Evolutionary conservation across 2,797 vertebrate genomes (phyloP), one percentile per base, ranked within the genome.

Genomic region (Eulemur coronatus): DNA sequence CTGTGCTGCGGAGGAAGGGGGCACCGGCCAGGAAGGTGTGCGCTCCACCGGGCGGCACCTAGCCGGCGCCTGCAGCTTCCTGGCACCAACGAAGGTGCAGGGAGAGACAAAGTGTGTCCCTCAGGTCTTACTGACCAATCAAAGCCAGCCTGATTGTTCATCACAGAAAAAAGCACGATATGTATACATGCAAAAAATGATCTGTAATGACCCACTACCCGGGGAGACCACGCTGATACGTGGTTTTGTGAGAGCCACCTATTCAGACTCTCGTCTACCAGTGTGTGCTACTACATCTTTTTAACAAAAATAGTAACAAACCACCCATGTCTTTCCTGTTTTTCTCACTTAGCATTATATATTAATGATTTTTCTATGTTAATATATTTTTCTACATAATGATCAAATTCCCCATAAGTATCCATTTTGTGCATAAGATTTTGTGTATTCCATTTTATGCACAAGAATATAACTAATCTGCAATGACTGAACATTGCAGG

Each of bases 291-390:
- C 30, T 59, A 17, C 13, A 38, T 22, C 48, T 61, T 78, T 89
- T 90, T 63, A 63, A 78, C 6, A 90, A 76, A 95, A 95, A 70
- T 0, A 80, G 33, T 61, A 52, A 35, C 38, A 90, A 76, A 59
- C 3, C 48, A 73, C 38, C 67, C 67, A 63, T 4, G 15, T 41
- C 18, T 69, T 12, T 38, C 41, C 24, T 73, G 14, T 67, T 76
- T 89, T 75, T 85, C 70, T 82, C 26, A 52, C 24, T 90, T 52
- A 33, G 26, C 41, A 38, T 81, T n/a, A 72, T 0, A 22, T 0
- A 24, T 3, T 33, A 88, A 84, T 55, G 33, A 70, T 20, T 88
- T 80, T 69, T 84, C n/a, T 82, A 41, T 33, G 35, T 50, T 33
- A 52, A 26, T 50, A 9, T 89, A 67, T 35, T 84, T 80, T 69